Conservation (phyloP, 2,113 vertebrate species). For the Dasyprocta punctata region DNA sequence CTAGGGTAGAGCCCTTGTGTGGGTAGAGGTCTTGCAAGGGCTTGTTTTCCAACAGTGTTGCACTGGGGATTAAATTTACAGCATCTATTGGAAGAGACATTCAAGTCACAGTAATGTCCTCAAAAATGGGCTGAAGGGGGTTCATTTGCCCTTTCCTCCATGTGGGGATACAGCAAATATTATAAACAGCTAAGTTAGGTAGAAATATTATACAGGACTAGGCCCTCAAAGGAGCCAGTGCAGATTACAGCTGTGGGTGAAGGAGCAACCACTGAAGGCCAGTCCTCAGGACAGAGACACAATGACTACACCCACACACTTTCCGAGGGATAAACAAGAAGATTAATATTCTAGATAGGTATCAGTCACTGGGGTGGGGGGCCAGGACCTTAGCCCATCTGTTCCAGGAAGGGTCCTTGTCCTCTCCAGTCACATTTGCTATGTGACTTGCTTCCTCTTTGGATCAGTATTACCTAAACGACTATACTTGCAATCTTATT, state of each 20-base stretch:
- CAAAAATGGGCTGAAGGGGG: neutral
- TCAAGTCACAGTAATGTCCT: neutral
- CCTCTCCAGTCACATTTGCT: neutral
- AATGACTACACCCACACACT: too few species aligned
- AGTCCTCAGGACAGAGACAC: neutral
- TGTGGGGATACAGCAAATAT: neutral
- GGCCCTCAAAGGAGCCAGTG: neutral
- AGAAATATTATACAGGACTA: neutral
- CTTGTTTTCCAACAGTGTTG: neutral
- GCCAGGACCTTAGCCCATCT: neutral
- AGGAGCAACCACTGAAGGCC: neutral
- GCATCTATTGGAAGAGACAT: neutral
- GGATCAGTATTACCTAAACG: neutral
- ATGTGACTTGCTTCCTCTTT: neutral
- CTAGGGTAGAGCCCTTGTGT: neutral
- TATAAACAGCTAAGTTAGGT: neutral
- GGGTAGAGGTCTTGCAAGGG: neutral
- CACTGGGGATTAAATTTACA: neutral
- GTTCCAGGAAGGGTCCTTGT: neutral
- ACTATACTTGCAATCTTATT: neutral
- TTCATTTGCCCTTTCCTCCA: neutral
- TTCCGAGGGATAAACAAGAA: neutral
- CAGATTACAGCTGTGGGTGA: neutral
- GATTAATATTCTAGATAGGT: neutral
- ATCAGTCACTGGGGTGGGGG: neutral